phyloP scores from a whole-genome alignment of 2,113 vertebrate genomes.

The Ibidorhyncha struthersii region DNA sequence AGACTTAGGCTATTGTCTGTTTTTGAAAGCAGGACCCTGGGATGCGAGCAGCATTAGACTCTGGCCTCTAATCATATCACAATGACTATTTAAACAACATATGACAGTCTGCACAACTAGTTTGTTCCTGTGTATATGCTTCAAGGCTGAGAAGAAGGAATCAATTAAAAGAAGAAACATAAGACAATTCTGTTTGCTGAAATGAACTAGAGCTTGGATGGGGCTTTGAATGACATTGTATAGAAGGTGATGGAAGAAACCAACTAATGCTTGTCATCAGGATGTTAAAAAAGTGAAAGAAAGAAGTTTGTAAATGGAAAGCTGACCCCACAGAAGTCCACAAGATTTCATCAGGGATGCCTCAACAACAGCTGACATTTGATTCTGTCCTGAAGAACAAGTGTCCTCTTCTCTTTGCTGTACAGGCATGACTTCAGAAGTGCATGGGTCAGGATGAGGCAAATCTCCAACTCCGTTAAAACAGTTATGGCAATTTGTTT shows the following conservation, averaged over 20 bases:
- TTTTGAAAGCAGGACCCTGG: background rate
- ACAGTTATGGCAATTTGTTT: background rate
- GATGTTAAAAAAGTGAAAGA: background rate
- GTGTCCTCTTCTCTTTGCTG: background rate
- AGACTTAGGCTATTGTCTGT: background rate
- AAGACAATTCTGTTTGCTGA: background rate
- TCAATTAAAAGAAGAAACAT: background rate
- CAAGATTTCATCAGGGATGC: background rate
- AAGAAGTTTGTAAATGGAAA: background rate
- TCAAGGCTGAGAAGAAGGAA: background rate
- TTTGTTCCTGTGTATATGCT: background rate
- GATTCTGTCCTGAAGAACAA: background rate
- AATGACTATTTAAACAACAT: background rate
- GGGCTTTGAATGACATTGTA: background rate
- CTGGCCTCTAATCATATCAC: background rate
- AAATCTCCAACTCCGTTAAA: background rate
- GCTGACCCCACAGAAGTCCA: background rate
- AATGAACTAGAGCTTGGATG: background rate
- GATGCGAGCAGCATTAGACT: background rate
- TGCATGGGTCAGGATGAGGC: background rate
- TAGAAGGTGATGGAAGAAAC: background rate
- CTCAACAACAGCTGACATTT: background rate
- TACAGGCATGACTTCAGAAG: background rate
- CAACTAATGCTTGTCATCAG: background rate
- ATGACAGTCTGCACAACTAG: background rate